A percentile compares a stretch with the other conserved stretches of the same genome.
Conservation (phyloP, 2,888 invertebrate species). For the Melinaea marsaeus region DNA sequence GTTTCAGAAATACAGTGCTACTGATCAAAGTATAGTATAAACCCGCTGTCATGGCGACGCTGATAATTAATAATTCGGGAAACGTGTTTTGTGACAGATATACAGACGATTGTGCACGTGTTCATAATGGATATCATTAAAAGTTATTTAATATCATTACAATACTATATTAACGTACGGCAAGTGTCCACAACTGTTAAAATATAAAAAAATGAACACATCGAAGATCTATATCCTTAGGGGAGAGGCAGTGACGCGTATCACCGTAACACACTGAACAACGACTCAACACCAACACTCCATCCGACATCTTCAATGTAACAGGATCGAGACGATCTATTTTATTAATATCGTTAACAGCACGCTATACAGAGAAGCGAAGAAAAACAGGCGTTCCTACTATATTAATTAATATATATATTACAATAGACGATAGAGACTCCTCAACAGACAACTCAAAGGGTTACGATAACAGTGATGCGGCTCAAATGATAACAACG, state of each 20-base stretch:
- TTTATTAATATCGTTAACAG: slow-evolving; percentile 49
- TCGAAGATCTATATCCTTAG: slow-evolving; percentile 48
- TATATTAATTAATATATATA: slow-evolving; percentile 68
- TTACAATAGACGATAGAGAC: slow-evolving; percentile 76
- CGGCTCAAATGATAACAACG: slow-evolving; percentile 65
- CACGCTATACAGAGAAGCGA: slow-evolving; percentile 61
- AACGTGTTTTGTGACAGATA: slow-evolving; percentile 52
- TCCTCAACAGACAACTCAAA: slow-evolving; percentile 75
- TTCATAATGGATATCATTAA: not conserved
- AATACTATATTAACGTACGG: slow-evolving; percentile 41
- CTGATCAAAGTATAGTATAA: slow-evolving; percentile 7
- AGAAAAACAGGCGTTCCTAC: slow-evolving; percentile 66
- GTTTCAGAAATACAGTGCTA: too few species aligned
- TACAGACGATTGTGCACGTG: slow-evolving; percentile 57
- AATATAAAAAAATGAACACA: slow-evolving; percentile 63
- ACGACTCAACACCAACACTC: slow-evolving; percentile 42
- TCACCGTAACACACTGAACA: slow-evolving; percentile 45
- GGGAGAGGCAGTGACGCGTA: slow-evolving; percentile 60
- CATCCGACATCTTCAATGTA: slow-evolving; percentile 50
- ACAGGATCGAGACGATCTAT: slow-evolving; percentile 47
- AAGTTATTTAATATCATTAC: not conserved
- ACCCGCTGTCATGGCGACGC: slow-evolving; percentile 14
- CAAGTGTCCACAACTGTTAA: slow-evolving; percentile 48
- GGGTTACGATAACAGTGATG: slow-evolving; percentile 72
- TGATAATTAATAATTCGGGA: slow-evolving; percentile 23